Conservation (phyloP, 2,888 invertebrate genomes). For the Papilio demoleus region DNA sequence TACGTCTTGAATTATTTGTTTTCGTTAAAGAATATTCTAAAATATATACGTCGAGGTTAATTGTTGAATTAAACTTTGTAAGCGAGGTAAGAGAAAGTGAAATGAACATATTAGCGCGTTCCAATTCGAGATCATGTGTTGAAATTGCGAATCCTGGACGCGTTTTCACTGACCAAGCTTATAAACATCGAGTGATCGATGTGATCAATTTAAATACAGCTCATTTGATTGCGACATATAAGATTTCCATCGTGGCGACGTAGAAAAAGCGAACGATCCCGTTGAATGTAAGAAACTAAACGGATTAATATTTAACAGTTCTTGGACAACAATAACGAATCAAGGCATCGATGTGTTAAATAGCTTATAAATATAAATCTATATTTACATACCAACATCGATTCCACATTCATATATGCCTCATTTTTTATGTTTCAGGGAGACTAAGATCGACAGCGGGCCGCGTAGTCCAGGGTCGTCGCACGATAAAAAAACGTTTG, state of each 20-base stretch:
- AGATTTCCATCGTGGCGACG: constrained; percentile 57
- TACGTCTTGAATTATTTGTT: too few relatives aligned
- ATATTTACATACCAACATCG: constrained; percentile 60
- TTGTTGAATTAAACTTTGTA: constrained; percentile 53
- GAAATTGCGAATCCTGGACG: constrained; percentile 62
- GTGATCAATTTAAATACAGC: constrained; percentile 59
- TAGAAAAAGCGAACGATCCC: constrained; percentile 54
- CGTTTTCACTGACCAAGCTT: constrained; percentile 61
- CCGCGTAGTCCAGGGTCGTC: constrained; percentile 57
- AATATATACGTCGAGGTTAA: constrained; percentile 47
- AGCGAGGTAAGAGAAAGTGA: constrained; percentile 65
- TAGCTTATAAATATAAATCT: constrained; percentile 72
- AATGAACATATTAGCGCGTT: constrained; percentile 63
- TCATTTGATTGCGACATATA: constrained; percentile 56
- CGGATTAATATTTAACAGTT: constrained; percentile 74
- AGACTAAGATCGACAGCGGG: constrained; percentile 44
- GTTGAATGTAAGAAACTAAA: constrained; percentile 54
- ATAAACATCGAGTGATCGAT: constrained; percentile 55
- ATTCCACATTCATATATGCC: constrained; percentile 64
- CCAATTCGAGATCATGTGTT: constrained; percentile 60
- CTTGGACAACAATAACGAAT: constrained; percentile 64
- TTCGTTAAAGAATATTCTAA: not conserved
- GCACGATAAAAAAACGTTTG: constrained; percentile 64
- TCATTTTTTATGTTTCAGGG: constrained; percentile 53
- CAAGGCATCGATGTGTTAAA: constrained; percentile 64